Evolutionary conservation across 1,140 invertebrate species (phyloP), one percentile per base, ranked within the genome.

Genomic region (Diprion similis): DNA sequence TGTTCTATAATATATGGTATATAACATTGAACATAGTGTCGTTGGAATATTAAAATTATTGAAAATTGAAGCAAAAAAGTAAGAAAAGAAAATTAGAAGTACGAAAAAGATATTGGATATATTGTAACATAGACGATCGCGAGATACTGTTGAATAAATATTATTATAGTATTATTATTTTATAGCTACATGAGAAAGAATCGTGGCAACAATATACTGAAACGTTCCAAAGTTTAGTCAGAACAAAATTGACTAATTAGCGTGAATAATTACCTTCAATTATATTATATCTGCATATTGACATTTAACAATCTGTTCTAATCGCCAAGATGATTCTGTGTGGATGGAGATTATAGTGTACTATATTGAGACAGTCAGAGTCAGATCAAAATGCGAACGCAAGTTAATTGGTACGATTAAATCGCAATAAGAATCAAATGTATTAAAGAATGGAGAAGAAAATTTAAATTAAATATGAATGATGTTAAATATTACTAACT

Each of bases 51-150:
- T 45, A 17, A 70, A 37, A 37, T 37, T 37, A 37, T 37, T n/a
- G 24, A 71, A 51, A 46, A 19, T 51, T 71, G 10, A 13, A 47
- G 70, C 46, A 59, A 13, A 51, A 67, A 47, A 17, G 10, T 13
- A 71, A 19, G n/a, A 13, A 46, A 48, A 72, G 0, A 72, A 67
- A 72, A 47, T 8, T 70, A 13, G 45, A 70, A 47, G 46, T 15
- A 11, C 13, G 11, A 46, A 37, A 70, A 15, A 46, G 45, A 70
- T 45, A 37, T 37, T 70, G 69, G 69, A 70, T 70, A 70, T 70
- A 70, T 70, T 70, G 69, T 70, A 70, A 70, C 46, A 70, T 70
- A 70, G 69, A 70, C 45, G 69, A 68, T 24, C 24, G 19, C 24
- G 11, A 68, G 2, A 70, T 59, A 70, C 46, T 70, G 69, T 70